phyloP scores from a whole-genome alignment of 1,140 invertebrate genomes.

The Brachystomella parvula region DNA sequence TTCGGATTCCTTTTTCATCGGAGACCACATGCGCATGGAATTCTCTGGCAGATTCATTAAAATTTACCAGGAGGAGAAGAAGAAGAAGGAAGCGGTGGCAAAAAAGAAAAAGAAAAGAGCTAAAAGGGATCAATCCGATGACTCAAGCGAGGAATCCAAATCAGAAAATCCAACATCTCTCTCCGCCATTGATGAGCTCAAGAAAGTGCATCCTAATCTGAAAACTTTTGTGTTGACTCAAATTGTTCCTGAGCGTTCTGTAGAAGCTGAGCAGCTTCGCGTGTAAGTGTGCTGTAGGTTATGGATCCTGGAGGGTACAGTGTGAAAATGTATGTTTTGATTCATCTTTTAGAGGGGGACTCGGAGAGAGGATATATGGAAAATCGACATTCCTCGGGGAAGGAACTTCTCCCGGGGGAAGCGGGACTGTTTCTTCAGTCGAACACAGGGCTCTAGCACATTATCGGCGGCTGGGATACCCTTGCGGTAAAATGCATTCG shows the following conservation, averaged over 20 bases:
- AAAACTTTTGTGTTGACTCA: background rate
- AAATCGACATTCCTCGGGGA: constrained; percentile 36
- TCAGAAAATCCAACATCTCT: background rate
- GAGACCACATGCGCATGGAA: constrained; percentile 22
- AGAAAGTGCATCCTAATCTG: constrained; percentile 32
- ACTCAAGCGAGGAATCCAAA: constrained; percentile 1
- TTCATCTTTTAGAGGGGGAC: background rate
- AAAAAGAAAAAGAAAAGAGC: background rate
- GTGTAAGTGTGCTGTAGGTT: background rate
- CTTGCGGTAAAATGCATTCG: constrained; percentile 40
- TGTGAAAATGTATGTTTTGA: background rate
- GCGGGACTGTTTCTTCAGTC: constrained; percentile 42
- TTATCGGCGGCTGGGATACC: constrained; percentile 47
- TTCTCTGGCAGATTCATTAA: constrained; percentile 2
- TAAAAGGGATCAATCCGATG: background rate
- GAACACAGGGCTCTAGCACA: constrained; percentile 49
- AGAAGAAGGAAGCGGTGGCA: constrained; percentile 26
- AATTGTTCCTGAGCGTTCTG: background rate
- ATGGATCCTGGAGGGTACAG: background rate
- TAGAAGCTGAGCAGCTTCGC: background rate
- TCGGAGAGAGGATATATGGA: background rate
- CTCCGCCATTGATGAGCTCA: too few relatives aligned
- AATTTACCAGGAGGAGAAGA: background rate
- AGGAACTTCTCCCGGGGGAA: constrained; percentile 37
- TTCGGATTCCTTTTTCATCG: constrained; percentile 39